Evolutionary conservation across 2,113 vertebrate genomes (phyloP), one percentile per base, ranked within the genome.

Genomic region (Peromyscus polionotus): DNA sequence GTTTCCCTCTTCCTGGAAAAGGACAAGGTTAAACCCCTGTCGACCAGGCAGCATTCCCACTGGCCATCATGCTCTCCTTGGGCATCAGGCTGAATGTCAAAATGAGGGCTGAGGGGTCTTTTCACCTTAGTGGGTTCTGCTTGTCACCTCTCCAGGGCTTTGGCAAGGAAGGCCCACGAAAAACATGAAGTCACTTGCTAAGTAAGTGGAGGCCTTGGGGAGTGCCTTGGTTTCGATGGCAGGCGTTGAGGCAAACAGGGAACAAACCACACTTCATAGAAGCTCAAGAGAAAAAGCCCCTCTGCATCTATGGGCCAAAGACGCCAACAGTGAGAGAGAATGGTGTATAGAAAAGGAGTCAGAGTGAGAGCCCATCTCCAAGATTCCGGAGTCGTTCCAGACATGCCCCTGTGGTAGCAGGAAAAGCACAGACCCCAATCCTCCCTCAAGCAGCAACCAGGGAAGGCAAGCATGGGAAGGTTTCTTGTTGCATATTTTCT

Each of bases 211-310:
- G 72, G 75, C 26, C 89, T 95, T 79, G 63, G 54, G 80, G 88
- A 93, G 79, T 59, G 51, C 51, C 81, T 72, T 39, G 36, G 39
- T 68, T 42, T 79, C 73, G 51, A 42, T 68, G 72, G 85, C 12
- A 36, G 13, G n/a, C 17, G 11, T 19, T 19, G 67, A 33, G n/a
- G 80, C n/a, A 86, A 73, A 3, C n/a, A 42, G 72, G 45, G 76
- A 92, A 83, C 45, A 75, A 95, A 57, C 36, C 63, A 70, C 57
- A 59, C 63, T 70, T 91, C 83, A 61, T 61, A 94, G 76, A 95
- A 87, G 79, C 73, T 89, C 83, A 92, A 68, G 73, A 91, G 83
- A 91, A 88, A 83, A 93, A 70, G 13, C 13, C n/a, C 45, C 33
- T 67, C 42, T 65, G 33, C 45, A 20, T 39, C 8, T 14, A 26